Base-by-base conservation (phyloP, 1,140 invertebrate genomes). In the Drosophila oshimai region DNA sequence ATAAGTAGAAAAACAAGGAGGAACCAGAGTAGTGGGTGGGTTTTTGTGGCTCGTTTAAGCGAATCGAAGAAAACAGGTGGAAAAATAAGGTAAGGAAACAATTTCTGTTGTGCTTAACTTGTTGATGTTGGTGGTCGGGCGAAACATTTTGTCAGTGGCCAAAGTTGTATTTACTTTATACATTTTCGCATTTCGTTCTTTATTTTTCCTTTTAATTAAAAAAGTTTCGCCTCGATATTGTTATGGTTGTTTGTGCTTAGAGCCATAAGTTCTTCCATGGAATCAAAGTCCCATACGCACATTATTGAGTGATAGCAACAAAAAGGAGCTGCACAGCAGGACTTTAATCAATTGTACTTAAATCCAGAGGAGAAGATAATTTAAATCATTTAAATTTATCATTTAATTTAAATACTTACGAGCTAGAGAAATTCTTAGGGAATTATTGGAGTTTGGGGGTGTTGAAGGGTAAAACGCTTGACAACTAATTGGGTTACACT, bases 401-500 rank as follows among this genome's bases (percentile, higher is more conserved):
- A n/a, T n/a, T n/a, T n/a, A n/a, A n/a, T n/a, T n/a, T n/a, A n/a
- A n/a, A n/a, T n/a, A n/a, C n/a, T n/a, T n/a, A n/a, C n/a, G n/a
- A n/a, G n/a, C n/a, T n/a, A 36, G 33, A 36, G 33, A 36, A 3
- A 36, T 9, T 17, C 15, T 18, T n/a, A 4, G 10, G 6, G 9
- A 12, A 10, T 3, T 24, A 12, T 41, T 4, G 0, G 5, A 39
- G 10, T 20, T 22, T 20, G 26, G 18, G 7, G n/a, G 9, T 12
- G 10, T 12, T 9, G 10, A 39, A 22, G 5, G 18, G 7, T n/a
- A 13, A n/a, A 72, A 57, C 34, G 41, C 67, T 62, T 81, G 72
- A 77, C 61, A 58, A 68, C 72, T 68, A 81, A 81, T 73, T 83
- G 77, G 24, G 60, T 62, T 76, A 73, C 77, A 81, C 46, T 69